A percentile compares a stretch with the other conserved stretches of the same genome.
Evolutionary conservation across 2,797 vertebrate genomes (phyloP).

Genomic region (Pantherophis alleghaniensis): DNA sequence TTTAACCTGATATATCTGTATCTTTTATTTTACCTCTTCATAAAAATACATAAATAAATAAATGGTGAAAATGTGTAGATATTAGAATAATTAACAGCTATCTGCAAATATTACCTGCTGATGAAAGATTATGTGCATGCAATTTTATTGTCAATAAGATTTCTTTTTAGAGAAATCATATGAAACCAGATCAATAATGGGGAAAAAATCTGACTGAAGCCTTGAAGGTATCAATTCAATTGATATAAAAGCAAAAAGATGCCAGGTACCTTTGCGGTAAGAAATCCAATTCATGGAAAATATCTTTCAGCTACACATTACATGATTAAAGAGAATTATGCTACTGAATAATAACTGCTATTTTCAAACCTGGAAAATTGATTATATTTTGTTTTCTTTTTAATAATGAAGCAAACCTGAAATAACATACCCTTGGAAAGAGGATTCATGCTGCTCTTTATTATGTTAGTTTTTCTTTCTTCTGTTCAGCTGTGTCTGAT

Average conservation of each 20-base stretch:
- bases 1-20: not conserved
- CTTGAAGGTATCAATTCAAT: not conserved
- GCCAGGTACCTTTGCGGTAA: not conserved
- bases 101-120: conserved; percentile 10
- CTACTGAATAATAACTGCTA: not conserved
- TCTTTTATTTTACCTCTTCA: conserved; percentile 30
- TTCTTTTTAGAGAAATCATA: conserved; percentile 48
- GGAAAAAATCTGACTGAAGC: not conserved
- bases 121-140: not conserved
- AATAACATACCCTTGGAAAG: not conserved
- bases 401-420: not conserved
- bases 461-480: not conserved
- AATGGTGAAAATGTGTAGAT: not conserved
- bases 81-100: conserved; percentile 4
- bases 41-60: conserved; percentile 22
- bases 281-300: not conserved
- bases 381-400: not conserved
- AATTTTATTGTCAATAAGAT: not conserved
- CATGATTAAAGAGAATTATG: not conserved
- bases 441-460: not conserved
- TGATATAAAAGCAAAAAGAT: not conserved
- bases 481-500: not conserved
- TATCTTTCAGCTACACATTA: not conserved
- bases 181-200: not conserved
- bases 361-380: not conserved